Evolutionary conservation across 1,140 invertebrate genomes (phyloP).

Genomic region (Notospermus geniculatus): DNA sequence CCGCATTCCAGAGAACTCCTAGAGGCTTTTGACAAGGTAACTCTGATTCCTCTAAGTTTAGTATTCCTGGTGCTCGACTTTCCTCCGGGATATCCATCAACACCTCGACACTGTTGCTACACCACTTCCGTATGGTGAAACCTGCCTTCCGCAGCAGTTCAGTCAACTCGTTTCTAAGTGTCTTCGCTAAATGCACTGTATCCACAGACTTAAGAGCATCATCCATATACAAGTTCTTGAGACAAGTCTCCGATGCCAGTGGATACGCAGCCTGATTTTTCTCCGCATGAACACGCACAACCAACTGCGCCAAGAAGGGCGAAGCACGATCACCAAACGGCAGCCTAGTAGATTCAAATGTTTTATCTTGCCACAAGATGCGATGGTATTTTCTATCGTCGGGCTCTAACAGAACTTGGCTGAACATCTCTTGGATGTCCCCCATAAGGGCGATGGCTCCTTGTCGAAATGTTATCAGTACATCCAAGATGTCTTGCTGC

Average conservation of each 20-base stretch:
- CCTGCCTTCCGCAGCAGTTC: conserved; percentile 10
- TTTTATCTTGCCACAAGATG: conserved; percentile 2
- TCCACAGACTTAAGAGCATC: conserved; percentile 17
- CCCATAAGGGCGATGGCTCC: background rate
- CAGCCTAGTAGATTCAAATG: conserved; percentile 3
- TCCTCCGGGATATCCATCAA: conserved; percentile 11
- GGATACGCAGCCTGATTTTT: background rate
- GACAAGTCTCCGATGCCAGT: conserved; percentile 10
- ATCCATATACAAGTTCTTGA: conserved; percentile 25
- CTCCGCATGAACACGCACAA: background rate
- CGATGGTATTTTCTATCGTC: background rate
- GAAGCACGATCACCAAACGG: background rate
- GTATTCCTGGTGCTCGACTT: conserved; percentile 5
- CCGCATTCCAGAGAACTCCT: background rate
- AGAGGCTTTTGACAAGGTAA: background rate
- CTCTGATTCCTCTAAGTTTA: background rate
- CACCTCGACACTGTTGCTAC: conserved; percentile 14
- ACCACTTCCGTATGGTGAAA: conserved; percentile 18
- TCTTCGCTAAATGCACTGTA: conserved; percentile 9
- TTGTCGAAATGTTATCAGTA: conserved; percentile 7
- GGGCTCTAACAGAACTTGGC: background rate
- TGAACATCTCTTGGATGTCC: background rate
- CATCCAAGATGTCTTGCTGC: background rate
- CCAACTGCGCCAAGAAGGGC: conserved; percentile 1
- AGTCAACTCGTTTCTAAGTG: conserved; percentile 7